Evolutionary conservation across 2,797 vertebrate species (phyloP).

Genomic region (Crypturellus tataupa): DNA sequence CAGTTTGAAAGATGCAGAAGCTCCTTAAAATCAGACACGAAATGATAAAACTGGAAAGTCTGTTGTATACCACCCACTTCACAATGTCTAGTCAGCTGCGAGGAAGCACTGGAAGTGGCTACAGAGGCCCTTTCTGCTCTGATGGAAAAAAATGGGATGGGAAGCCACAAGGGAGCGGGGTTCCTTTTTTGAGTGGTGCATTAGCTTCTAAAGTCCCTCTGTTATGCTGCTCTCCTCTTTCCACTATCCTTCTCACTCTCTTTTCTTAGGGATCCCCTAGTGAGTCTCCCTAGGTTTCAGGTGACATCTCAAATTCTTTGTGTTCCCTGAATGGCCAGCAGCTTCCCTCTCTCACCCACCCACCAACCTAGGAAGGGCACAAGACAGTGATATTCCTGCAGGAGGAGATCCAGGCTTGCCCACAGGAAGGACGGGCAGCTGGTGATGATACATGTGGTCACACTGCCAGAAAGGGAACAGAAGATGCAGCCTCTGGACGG

Average conservation of each 20-base stretch:
- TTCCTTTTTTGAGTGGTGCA: background rate
- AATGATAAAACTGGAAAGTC: slow-evolving; percentile 8
- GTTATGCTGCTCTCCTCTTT: background rate
- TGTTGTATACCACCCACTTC: background rate
- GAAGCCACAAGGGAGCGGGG: background rate
- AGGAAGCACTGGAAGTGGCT: background rate
- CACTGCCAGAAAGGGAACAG: background rate
- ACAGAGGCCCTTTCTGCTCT: background rate
- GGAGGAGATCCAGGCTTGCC: background rate
- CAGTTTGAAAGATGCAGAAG: background rate
- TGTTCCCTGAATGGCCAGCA: rapidly evolving
- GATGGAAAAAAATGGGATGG: background rate
- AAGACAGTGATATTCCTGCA: background rate
- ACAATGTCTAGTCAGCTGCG: background rate
- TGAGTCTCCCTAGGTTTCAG: background rate
- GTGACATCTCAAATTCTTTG: background rate
- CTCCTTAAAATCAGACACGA: slow-evolving; percentile 30
- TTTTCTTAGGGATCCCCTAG: background rate
- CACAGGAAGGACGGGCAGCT: background rate
- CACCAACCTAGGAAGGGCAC: background rate
- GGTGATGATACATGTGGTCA: background rate
- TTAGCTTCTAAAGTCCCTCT: background rate
- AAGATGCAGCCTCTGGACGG: background rate
- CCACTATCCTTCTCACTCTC: background rate
- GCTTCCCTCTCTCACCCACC: background rate